Conservation (phyloP, 2,113 vertebrate species). For the Ahaetulla prasina region DNA sequence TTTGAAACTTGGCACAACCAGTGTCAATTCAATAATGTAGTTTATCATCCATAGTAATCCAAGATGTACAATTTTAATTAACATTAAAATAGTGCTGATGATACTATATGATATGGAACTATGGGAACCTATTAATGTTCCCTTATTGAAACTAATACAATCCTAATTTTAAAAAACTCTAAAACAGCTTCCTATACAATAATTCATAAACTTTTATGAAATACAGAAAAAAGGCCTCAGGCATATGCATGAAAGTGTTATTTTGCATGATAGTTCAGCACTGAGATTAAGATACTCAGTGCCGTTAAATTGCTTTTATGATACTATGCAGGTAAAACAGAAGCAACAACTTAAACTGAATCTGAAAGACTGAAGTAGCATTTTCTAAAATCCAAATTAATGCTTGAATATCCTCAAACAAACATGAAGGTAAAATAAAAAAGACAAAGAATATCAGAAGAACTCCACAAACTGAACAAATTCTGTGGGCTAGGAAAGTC, state of each 20-base stretch:
- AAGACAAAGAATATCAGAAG: not conserved
- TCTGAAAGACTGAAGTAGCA: not conserved
- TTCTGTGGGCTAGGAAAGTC: not conserved
- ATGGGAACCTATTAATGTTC: too few relatives aligned
- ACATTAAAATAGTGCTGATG: not conserved
- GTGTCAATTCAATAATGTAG: not conserved
- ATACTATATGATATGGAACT: too few relatives aligned
- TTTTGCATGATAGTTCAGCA: not conserved
- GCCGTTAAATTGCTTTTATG: not conserved
- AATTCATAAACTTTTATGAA: not conserved
- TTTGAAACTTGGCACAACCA: not conserved
- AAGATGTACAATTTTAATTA: not conserved
- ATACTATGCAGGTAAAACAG: not conserved
- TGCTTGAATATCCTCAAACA: not conserved
- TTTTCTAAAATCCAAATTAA: not conserved
- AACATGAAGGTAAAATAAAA: not conserved
- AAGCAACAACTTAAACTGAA: not conserved
- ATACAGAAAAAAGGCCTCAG: not conserved
- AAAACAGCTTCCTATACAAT: not conserved
- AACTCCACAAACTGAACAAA: not conserved
- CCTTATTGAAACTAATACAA: too few relatives aligned
- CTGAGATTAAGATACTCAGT: not conserved
- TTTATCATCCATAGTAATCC: not conserved
- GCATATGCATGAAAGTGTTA: not conserved
- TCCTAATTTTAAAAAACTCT: too few relatives aligned